Evolutionary conservation across 53 echinoderm and acorn worm genomes (phyloP), one percentile per base, ranked within the genome.

Genomic region (Pentamera pediparva): DNA sequence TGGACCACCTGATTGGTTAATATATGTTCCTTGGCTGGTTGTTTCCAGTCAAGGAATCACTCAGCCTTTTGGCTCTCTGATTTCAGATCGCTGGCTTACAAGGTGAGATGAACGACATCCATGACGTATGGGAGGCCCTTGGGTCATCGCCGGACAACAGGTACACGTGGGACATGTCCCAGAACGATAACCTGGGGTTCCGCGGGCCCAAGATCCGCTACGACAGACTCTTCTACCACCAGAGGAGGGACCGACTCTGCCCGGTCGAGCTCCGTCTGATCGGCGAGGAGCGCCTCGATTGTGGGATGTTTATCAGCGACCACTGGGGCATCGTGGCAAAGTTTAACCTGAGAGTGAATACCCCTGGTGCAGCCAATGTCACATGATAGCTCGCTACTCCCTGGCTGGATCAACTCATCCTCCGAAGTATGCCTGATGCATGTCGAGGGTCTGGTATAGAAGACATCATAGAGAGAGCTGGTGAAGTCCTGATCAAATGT

Each of bases 261-360:
- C 71, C 85, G 4, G 15, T 59, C 1, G 48, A 30, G 11, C 90
- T 94, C 28, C 10, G 26, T 13, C 74, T 94, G 18, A 59, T 90
- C 2, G 95, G 95, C 13, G 87, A 78, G 15, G 76, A 90, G 32
- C 70, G 95, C 35, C 75, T 94, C 29, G 74, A 74, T 10, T 90
- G 90, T 76, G 65, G 49, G 22, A 53, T 76, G 15, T 94, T 94
- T 78, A 82, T 85, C 5, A 94, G 95, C 32, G 95, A 94, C 56
- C 95, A 94, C 74, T 94, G 82, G 76, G 95, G 95, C 5, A 67
- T 67, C 40, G 17, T 39, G 30, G 31, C 40, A 3, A 13, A 27
- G 15, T 67, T 67, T 15, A 40, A 67, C 18, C 26, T 67, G 2
- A 54, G n/a, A n/a, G n/a, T n/a, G n/a, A n/a, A n/a, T n/a, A n/a